A percentile compares a stretch with the other conserved stretches of the same genome.
Conservation (phyloP, 2,888 invertebrate genomes). For the Clitarchus hookeri region DNA sequence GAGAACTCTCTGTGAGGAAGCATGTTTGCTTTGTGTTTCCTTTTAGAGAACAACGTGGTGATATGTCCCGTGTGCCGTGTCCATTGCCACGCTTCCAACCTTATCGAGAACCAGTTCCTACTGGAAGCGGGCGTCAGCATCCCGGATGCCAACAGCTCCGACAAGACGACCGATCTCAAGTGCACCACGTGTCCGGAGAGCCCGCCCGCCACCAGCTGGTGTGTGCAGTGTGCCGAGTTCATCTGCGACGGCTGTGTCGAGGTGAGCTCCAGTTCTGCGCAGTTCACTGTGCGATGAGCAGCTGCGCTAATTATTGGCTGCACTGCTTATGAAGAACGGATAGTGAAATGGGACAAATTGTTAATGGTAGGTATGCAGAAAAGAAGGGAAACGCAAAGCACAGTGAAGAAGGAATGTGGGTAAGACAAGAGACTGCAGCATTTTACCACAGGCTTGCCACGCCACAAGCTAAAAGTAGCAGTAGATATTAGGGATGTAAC, state of each 20-base stretch:
- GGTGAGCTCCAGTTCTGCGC: constrained; percentile 49
- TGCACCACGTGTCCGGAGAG: constrained; percentile 90
- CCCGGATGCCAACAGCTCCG: constrained; percentile 51
- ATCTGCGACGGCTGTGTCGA: constrained; percentile 87
- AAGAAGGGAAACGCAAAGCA: too few relatives aligned
- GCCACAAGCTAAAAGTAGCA: too few relatives aligned
- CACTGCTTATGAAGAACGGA: too few relatives aligned
- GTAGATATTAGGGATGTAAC: too few relatives aligned
- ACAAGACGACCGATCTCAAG: constrained; percentile 59
- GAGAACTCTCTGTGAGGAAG: too few relatives aligned
- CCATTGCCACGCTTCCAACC: constrained; percentile 69
- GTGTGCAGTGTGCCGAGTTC: constrained; percentile 88
- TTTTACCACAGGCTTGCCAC: too few relatives aligned
- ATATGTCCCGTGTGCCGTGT: constrained; percentile 76
- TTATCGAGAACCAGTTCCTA: constrained; percentile 85
- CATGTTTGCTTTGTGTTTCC: neutral
- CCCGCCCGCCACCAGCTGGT: constrained; percentile 82
- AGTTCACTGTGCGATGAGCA: too few relatives aligned
- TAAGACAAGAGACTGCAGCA: too few relatives aligned
- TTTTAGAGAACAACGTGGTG: constrained; percentile 48
- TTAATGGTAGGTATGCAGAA: too few relatives aligned
- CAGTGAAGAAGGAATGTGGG: too few relatives aligned
- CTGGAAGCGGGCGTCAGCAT: constrained; percentile 65
- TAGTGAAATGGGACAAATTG: too few relatives aligned
- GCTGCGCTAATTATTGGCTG: too few relatives aligned